Base-by-base conservation (phyloP, 92 coral and sea anemone genomes). In the Montipora capitata region DNA sequence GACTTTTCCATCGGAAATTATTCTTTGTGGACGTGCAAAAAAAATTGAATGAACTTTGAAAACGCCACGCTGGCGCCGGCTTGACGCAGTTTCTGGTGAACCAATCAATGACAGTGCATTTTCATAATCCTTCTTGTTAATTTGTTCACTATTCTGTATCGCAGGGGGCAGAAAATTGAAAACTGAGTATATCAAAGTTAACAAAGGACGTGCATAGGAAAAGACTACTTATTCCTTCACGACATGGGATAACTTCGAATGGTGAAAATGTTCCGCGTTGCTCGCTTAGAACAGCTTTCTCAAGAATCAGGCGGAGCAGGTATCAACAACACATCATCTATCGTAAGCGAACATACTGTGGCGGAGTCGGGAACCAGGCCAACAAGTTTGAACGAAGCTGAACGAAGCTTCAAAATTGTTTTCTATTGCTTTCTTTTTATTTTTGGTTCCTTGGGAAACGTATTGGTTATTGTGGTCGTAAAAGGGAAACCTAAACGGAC, bases 361-460 rank as follows among this genome's bases (percentile, higher is more conserved):
- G 54, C 15, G 57, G 71, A 16, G 58, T 20, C 7, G 52, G 52
- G 52, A 5, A 48, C 7, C 52, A 48, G 10, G 6, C 52, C 79
- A 20, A 16, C 74, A 38, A 27, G 62, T 59, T 41, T 69, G 18
- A 20, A 40, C 54, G 92, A 90, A 81, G 94, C 92, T 45, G 90
- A 88, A 38, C 74, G 56, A 67, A 77, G 84, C 52, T 71, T 90
- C 78, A 95, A 93, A 85, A 72, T 82, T 38, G 94, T 93, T 2
- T 79, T 91, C 65, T 95, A 95, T 48, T 80, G 96, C 66, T 58
- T 76, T 57, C 88, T 93, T 52, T 92, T 95, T 44, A 16, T 95
- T 40, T 64, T 93, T 67, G 98, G 98, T 2, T 83, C 94, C 44
- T 65, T 93, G 20, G 98, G 98, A 0, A 95, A 95, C 82, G 17